A percentile compares a stretch with the other conserved stretches of the same genome.
phyloP scores from a whole-genome alignment of 1,140 invertebrate genomes.

The Campoletis sonorensis region DNA sequence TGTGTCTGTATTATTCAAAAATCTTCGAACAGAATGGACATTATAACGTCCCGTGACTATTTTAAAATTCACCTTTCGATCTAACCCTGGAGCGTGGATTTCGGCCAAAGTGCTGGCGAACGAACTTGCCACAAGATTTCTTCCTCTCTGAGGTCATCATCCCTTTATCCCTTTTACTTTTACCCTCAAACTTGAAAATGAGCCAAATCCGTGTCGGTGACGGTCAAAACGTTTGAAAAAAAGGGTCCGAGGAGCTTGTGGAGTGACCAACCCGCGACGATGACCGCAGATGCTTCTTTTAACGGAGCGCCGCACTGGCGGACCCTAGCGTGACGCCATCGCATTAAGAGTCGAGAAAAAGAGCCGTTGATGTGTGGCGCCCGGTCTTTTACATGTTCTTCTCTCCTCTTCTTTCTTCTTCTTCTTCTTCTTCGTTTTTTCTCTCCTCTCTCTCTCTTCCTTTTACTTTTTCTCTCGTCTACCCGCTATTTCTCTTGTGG shows the following conservation, averaged over 20 bases:
- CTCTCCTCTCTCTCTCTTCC: no score
- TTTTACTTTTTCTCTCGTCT: no score
- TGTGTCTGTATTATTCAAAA: no score
- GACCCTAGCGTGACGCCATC: conserved; percentile 54
- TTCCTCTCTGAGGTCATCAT: no score
- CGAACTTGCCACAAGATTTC: no score
- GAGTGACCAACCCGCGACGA: background rate
- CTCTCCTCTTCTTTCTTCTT: background rate
- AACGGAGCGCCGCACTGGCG: background rate
- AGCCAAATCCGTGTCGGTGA: background rate
- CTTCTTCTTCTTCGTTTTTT: background rate
- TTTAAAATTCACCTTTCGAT: background rate
- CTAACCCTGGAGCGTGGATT: no score
- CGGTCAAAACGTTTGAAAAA: background rate
- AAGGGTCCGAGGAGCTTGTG: conserved; percentile 32
- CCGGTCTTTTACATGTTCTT: background rate
- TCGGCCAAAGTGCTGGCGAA: no score
- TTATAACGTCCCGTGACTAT: background rate
- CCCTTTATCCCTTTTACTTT: background rate
- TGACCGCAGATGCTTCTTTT: conserved; percentile 53
- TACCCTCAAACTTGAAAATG: background rate
- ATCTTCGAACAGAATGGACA: background rate
- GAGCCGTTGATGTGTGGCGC: conserved; percentile 27
- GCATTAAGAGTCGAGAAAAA: conserved; percentile 54
- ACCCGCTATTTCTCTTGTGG: background rate